Percentiles rank a stretch among this genome's conserved stretches.
These are phyloP conservation scores for Ophiothrix spiculata DNA, from an alignment of 35 echinoderm and acorn worm genomes.

Conservation along the genomic window DNA sequence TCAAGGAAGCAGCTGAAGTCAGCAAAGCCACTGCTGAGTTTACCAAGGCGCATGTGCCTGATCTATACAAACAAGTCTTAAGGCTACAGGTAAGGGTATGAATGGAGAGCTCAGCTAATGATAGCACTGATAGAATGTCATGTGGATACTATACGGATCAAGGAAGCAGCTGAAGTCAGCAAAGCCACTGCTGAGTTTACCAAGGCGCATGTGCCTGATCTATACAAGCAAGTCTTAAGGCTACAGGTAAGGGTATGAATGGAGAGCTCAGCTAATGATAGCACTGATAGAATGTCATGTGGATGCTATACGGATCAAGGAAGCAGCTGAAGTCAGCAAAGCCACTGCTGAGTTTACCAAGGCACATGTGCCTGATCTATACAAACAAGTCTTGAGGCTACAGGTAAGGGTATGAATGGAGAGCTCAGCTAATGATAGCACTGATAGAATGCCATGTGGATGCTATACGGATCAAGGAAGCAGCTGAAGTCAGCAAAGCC, in stretches of 20 bases:
- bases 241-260: constrained; percentile 98
- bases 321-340: constrained; percentile 94
- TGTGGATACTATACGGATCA: constrained; percentile 80
- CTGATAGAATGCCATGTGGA: constrained; percentile 97
- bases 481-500: constrained; percentile 90
- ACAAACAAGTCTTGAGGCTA: constrained; percentile 81
- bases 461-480: constrained; percentile 87
- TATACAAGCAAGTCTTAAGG: constrained; percentile 85
- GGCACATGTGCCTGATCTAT: constrained; percentile 67
- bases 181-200: constrained; percentile 89
- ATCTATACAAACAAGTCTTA: too few species aligned
- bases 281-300: constrained; percentile 95
- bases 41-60: too few species aligned
- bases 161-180: constrained; percentile 95
- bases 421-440: constrained; percentile 93
- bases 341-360: constrained; percentile 90
- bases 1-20: too few species aligned
- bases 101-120: constrained; percentile 98
- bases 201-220: constrained; percentile 66
- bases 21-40: too few species aligned
- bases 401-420: constrained; percentile 83
- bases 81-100: too few species aligned
- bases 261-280: constrained; percentile 96
- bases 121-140: constrained; percentile 94
- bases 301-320: constrained; percentile 85